Evolutionary conservation across 92 coral and sea anemone species (phyloP), one percentile per base, ranked within the genome.

Genomic region (Epizoanthus illoricatus): DNA sequence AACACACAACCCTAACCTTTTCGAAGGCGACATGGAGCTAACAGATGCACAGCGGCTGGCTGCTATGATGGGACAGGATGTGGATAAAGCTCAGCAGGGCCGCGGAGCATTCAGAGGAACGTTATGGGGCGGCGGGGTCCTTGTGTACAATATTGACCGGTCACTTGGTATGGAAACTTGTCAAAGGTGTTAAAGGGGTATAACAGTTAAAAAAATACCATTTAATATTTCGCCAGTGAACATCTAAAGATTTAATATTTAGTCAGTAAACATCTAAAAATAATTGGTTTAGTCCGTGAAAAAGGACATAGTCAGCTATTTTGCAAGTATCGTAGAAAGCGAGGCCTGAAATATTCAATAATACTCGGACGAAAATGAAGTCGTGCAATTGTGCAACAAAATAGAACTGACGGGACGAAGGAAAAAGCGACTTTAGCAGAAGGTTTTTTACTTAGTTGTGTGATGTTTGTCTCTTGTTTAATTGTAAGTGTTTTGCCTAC

Each of bases 11-110:
- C 69, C 41, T n/a, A 65, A 65, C 36, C 41, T 65, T 21, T 65
- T 65, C 41, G 69, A 65, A n/a, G 41, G 69, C 13, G 69, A 65
- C 69, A 65, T 65, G 69, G 69, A 65, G 36, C 24, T 65, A 17
- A 65, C 69, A 23, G 16, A 33, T 65, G 69, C 39, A 10, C 16
- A 65, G 36, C 17, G 42, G 5, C 36, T 65, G 5, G 69, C 69
- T 33, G 69, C 39, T 16, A 65, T 65, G 69, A 21, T 65, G 69
- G 69, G 69, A 7, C 42, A 39, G 16, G 69, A 65, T 65, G 69
- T 65, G 1, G 69, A 65, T 16, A 24, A 4, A 23, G 69, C 36
- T 23, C 40, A 65, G 69, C 24, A 65, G 15, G 36, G 69, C 4
- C 69, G 69, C 1, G 11, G 33, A 3, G 21, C 68, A 12, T 11